Conservation (phyloP, 1,140 invertebrate genomes). For the Brachionus koreanus region DNA sequence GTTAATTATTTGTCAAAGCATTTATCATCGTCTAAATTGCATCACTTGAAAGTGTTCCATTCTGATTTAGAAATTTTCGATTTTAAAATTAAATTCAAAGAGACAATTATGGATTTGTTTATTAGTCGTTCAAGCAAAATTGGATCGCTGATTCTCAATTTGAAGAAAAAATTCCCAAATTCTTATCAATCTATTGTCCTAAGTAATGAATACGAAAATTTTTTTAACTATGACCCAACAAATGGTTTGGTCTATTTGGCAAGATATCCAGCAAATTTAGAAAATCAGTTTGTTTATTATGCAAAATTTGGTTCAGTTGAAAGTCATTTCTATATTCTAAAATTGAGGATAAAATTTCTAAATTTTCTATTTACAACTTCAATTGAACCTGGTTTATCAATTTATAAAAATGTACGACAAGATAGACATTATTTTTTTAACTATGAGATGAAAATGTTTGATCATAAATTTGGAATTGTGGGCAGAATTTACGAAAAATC, state of each 20-base stretch:
- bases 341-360: background rate
- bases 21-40: background rate
- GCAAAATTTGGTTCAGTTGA: background rate
- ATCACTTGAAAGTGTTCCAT: background rate
- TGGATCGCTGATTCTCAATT: background rate
- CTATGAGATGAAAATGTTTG: background rate
- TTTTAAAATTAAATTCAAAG: background rate
- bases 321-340: constrained; percentile 5
- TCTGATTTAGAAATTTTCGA: background rate
- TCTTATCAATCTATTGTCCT: background rate
- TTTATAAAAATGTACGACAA: background rate
- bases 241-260: background rate
- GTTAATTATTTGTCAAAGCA: background rate
- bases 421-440: background rate
- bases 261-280: background rate
- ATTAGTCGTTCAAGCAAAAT: background rate
- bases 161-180: background rate
- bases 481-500: background rate
- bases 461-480: background rate
- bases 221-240: background rate
- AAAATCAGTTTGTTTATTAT: background rate
- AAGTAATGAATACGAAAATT: background rate
- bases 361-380: background rate
- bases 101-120: background rate
- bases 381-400: background rate